Evolutionary conservation across 2,888 invertebrate genomes (phyloP), one percentile per base, ranked within the genome.

Genomic region (Nymphalis polychloros): DNA sequence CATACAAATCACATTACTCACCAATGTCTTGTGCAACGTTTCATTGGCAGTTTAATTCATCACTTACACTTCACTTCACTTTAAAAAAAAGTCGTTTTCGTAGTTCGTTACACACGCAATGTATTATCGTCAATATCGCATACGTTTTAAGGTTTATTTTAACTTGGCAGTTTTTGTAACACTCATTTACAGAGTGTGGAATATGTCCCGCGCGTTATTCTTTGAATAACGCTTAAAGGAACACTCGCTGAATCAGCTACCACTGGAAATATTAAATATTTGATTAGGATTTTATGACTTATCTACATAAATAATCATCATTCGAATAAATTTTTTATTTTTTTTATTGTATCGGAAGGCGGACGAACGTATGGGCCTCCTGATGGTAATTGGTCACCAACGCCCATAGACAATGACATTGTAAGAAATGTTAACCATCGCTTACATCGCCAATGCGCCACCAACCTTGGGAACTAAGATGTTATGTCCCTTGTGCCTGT

Each of bases 161-260:
- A 57, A 41, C 61, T 41, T 63, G 59, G 75, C 72, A 77, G 72
- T 74, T 75, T 72, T 66, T 75, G 73, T 69, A 76, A 76, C 69
- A 59, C 68, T 20, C 48, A 63, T 79, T 84, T 80, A 92, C 76
- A 92, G 84, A 73, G 92, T 92, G 85, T 92, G 86, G 84, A 91
- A 92, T 72, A 92, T 82, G 85, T 92, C 90, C 84, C 91, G 80
- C 19, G 92, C 92, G 86, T 87, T 91, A 86, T 91, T 86, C 84
- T 92, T 91, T 0, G 92, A 92, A 85, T 91, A 92, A 78, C 92
- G 92, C 86, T 81, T 89, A 79, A 86, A 87, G 83, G 92, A 91
- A 81, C 88, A 89, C 82, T 92, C 92, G 88, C 92, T 92, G 87
- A 92, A 92, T 92, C 92, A 92, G 92, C 92, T 92, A 77, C 92